These are phyloP conservation scores for Manis pentadactyla DNA, from an alignment of 2,797 vertebrate species.

Conservation along the genomic window DNA sequence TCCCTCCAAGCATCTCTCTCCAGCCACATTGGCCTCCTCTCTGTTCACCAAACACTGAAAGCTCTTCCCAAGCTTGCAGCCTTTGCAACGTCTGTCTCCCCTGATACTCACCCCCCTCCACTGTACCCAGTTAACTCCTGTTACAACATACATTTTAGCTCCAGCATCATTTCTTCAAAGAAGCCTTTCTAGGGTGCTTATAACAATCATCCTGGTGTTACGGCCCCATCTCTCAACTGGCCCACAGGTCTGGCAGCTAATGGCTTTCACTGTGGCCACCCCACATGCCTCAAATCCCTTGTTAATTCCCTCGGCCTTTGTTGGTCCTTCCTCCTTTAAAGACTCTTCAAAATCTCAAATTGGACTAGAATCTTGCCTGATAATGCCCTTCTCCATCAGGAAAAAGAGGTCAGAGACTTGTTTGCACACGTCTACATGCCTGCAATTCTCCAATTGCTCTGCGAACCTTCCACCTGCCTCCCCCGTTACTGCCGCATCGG, in stretches of 20 bases:
- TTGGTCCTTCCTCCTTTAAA: background rate
- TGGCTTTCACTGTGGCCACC: background rate
- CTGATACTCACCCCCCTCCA: rapidly evolving
- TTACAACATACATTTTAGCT: background rate
- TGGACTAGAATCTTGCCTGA: background rate
- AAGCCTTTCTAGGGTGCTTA: background rate
- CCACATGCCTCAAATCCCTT: rapidly evolving
- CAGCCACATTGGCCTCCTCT: background rate
- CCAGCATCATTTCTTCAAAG: background rate
- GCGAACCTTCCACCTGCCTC: rapidly evolving
- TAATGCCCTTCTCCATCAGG: background rate
- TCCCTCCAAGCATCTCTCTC: background rate
- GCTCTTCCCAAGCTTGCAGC: background rate
- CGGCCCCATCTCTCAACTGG: rapidly evolving
- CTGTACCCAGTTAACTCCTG: background rate
- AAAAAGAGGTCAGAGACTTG: background rate
- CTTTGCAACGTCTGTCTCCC: background rate
- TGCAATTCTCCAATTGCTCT: background rate
- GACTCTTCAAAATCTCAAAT: background rate
- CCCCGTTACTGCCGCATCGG: background rate
- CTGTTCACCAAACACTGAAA: background rate
- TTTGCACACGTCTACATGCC: background rate
- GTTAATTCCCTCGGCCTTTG: background rate
- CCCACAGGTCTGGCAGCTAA: too few species aligned
- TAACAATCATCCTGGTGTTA: rapidly evolving